Evolutionary conservation across 1,140 invertebrate genomes (phyloP).

Genomic region (Drosophila pruinosa): DNA sequence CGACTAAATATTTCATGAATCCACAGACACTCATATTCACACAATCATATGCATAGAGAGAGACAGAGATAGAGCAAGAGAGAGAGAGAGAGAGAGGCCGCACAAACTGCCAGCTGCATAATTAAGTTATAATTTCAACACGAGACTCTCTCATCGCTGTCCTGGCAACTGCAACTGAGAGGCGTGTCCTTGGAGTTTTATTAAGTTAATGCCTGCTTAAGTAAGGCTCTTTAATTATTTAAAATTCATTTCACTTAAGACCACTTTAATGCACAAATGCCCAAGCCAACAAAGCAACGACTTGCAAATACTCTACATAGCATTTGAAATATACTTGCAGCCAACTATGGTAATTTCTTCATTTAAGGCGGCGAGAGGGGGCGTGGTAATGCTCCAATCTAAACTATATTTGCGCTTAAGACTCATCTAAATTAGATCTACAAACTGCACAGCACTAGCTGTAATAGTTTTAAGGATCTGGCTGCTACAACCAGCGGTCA

Average conservation of each 20-base stretch:
- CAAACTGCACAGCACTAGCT: no score
- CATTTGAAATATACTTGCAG: not conserved
- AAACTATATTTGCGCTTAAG: no score
- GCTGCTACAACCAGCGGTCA: no score
- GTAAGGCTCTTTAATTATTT: slow-evolving; percentile 70
- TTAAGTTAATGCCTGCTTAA: slow-evolving; percentile 75
- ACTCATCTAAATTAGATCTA: no score
- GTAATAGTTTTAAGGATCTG: no score
- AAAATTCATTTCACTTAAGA: slow-evolving; percentile 63
- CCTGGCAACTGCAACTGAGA: not conserved
- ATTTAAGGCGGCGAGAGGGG: no score
- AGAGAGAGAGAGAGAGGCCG: not conserved
- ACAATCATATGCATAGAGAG: not conserved
- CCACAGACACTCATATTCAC: not conserved
- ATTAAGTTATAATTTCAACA: slow-evolving; percentile 68
- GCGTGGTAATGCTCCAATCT: no score
- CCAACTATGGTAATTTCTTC: no score
- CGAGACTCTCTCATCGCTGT: not conserved
- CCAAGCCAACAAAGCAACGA: not conserved
- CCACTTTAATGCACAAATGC: slow-evolving; percentile 29
- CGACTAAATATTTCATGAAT: not conserved
- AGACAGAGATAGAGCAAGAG: not conserved
- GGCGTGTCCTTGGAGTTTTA: slow-evolving; percentile 68
- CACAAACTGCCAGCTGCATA: slow-evolving; percentile 51
- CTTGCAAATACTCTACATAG: not conserved